Evolutionary conservation across 2,797 vertebrate genomes (phyloP), one percentile per base, ranked within the genome.

Genomic region (Spinibarbus caldwelli): DNA sequence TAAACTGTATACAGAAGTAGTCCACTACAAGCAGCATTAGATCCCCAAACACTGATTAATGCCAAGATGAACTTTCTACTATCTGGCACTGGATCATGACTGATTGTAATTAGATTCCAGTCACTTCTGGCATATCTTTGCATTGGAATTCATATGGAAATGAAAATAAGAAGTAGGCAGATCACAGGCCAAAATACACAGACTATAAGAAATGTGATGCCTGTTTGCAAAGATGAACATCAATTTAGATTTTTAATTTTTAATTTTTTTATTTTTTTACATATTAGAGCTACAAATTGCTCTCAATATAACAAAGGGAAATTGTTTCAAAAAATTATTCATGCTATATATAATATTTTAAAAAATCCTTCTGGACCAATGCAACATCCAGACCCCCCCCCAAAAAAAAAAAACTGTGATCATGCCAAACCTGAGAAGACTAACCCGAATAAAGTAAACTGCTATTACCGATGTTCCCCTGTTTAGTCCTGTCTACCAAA

Each of bases 381-480:
- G 4, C 31, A 34, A 34, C 31, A 34, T 34, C 31, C 31, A 34
- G 31, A 34, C 4, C 31, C 31, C n/a, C n/a, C n/a, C n/a, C n/a
- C n/a, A n/a, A n/a, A n/a, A n/a, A n/a, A n/a, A 34, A 34, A 34
- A 34, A 72, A 54, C 49, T 7, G 19, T 59, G 43, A 47, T 45
- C 19, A 59, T 68, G 38, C 47, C 68, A 43, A 67, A 77, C 17
- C 77, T 75, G n/a, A 59, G 67, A 52, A 75, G 73, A 80, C 75
- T 76, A 62, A 79, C 11, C 76, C 34, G 8, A 19, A 29, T 59
- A 75, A 66, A 47, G 75, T 83, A 88, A 80, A 87, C 76, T 54
- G 57, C 49, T 62, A 36, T 23, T 11, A 21, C 31, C 26, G 5
- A 23, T 47, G 41, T 72, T 72, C 6, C 41, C 70, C 2, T 70